A percentile compares a stretch with the other conserved stretches of the same genome.
Conservation (phyloP, 2,888 invertebrate species). For the Lasioglossum morio region DNA sequence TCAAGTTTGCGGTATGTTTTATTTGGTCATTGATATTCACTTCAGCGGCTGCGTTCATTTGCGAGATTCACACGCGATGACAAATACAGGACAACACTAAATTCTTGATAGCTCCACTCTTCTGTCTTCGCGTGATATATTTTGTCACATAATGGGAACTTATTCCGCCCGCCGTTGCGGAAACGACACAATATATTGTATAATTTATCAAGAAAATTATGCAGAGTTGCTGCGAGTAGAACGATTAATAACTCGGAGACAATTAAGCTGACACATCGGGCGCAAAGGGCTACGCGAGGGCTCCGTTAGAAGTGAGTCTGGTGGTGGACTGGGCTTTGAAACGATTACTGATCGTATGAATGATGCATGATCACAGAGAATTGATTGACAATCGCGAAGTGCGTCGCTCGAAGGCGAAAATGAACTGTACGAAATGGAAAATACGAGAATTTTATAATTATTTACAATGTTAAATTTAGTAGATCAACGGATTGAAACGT, state of each 20-base stretch:
- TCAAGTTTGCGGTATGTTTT: not conserved
- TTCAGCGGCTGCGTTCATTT: not conserved
- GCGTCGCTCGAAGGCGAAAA: not conserved
- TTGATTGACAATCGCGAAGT: not conserved
- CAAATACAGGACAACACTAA: not conserved
- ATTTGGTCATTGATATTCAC: not conserved
- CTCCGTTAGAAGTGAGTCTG: not conserved
- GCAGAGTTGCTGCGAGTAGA: not conserved
- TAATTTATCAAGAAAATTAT: not conserved
- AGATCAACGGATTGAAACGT: not conserved
- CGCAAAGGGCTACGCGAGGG: slow-evolving; percentile 23
- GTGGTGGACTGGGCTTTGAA: not conserved
- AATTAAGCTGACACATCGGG: not conserved
- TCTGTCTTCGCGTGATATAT: not conserved
- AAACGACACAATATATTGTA: not conserved
- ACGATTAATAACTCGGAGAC: not conserved
- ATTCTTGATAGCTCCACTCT: not conserved
- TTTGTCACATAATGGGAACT: not conserved
- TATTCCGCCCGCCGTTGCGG: not conserved
- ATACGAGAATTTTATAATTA: not conserved
- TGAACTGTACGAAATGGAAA: slow-evolving; percentile 1
- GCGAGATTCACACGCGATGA: not conserved
- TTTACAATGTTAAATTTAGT: not conserved
- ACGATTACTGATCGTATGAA: not conserved
- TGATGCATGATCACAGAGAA: not conserved